Base-by-base conservation (phyloP, 2,113 vertebrate genomes). In the Oryctolagus cuniculus region DNA sequence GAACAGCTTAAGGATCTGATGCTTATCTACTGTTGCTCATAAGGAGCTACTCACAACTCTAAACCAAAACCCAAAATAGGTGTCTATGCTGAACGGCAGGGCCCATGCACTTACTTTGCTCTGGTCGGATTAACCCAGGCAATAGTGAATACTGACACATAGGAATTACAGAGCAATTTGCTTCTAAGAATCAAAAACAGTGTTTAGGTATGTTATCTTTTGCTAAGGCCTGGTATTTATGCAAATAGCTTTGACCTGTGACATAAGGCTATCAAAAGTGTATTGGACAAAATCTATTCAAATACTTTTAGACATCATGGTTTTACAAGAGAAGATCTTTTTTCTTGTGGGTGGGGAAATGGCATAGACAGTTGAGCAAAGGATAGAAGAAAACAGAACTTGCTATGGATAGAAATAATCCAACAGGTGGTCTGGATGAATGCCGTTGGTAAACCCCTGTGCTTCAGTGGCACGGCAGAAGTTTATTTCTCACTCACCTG, bases 171-270 rank as follows among this genome's bases (percentile, higher is more conserved):
- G 87, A 74, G 77, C 80, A 38, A 24, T 15, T 78, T 74, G 19
- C 74, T 87, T 78, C 38, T 64, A 73, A 83, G 72, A 83, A 82
- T 69, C 73, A 77, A 49, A 78, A 72, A 55, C 67, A 58, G 55
- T 93, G 93, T 64, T 31, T 61, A 73, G 55, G 22, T 29, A 74
- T 25, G 8, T 82, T 11, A 16, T 36, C 49, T 63, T 93, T 96
- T 77, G 49, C n/a, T 49, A 61, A 58, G 86, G 70, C 22, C 67
- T 81, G 38, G 9, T 72, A n/a, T 73, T 58, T n/a, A 89, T 67
- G 38, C n/a, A 81, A 69, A 31, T 64, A 85, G 44, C 80, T 51
- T 70, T 44, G 36, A 31, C 27, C n/a, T 87, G 2, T 82, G 49
- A 53, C 74, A 55, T n/a, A 29, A 81, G 34, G 53, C 66, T 63